Base-by-base conservation (phyloP, 2,113 vertebrate genomes). In the Tragelaphus buxtoni region DNA sequence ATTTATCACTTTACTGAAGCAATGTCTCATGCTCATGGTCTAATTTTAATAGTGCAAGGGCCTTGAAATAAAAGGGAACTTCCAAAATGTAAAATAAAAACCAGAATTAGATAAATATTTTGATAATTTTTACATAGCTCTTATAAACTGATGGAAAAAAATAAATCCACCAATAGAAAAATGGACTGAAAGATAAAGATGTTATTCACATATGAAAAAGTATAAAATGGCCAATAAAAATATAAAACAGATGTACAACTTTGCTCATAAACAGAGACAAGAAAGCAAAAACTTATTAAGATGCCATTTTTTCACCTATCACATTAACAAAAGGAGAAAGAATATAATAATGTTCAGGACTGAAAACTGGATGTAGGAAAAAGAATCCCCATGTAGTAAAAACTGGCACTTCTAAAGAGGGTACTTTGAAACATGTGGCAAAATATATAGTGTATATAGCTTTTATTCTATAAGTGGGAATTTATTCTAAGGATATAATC, bases 61-160 rank as follows among this genome's bases (percentile, higher is more conserved):
- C 14, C 72, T 95, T 28, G 35, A 74, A 17, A 47, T 86, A 90
- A 83, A 89, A 82, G n/a, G 18, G 14, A 90, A 86, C 69, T 95
- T 87, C 42, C 45, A 81, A 90, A 82, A 81, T 77, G 55, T 61
- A 55, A 94, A 95, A 82, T 82, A 90, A 86, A 95, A 92, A 28
- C 30, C 13, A 56, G 60, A 32, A 49, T 72, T 49, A 90, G 63
- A 61, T 88, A 55, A 39, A 18, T 49, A 49, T 28, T 24, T 47
- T 86, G 55, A n/a, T 49, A 63, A 69, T 60, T 95, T 79, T 89
- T 80, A 74, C 88, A 49, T 47, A 63, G 47, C 18, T 88, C 13
- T 89, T 81, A 63, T 30, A 84, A 94, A 90, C 47, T 94, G 14
- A 39, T 39, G 56, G 72, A 80, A 81, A 76, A 76, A 93, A 47